A percentile compares a stretch with the other conserved stretches of the same genome.
These are phyloP conservation scores for Lipotes vexillifer DNA, from an alignment of 2,113 vertebrate genomes.

Conservation along the genomic window DNA sequence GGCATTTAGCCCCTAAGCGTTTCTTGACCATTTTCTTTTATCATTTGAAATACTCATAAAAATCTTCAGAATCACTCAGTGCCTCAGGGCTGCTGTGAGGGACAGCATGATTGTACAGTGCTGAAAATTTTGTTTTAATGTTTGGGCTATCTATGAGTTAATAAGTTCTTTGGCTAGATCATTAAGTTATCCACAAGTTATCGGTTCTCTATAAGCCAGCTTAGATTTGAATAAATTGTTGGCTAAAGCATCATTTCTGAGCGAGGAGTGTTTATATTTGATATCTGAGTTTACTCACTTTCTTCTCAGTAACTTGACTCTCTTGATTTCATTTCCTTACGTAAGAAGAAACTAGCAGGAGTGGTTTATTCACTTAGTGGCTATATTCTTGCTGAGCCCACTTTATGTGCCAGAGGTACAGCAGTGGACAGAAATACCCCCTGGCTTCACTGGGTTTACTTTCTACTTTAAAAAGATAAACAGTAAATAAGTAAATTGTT, in stretches of 20 bases:
- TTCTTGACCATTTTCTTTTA: neutral
- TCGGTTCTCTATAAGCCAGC: neutral
- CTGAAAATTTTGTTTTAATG: neutral
- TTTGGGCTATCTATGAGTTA: neutral
- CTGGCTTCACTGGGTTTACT: neutral
- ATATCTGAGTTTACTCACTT: neutral
- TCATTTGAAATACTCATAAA: neutral
- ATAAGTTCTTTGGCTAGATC: neutral
- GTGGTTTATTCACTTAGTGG: neutral
- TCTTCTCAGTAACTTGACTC: neutral
- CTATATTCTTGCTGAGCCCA: neutral
- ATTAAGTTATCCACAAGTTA: neutral
- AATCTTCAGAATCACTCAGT: neutral
- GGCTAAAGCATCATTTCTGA: neutral
- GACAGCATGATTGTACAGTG: neutral
- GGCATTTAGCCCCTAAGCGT: neutral
- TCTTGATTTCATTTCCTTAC: neutral
- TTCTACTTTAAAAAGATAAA: neutral
- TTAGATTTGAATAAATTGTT: neutral
- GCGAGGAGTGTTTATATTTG: neutral
- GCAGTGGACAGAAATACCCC: neutral
- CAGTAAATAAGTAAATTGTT: neutral
- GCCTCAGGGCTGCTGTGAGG: neutral
- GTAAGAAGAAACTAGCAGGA: neutral
- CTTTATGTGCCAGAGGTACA: neutral